Evolutionary conservation across 1,140 invertebrate genomes (phyloP).

Genomic region (Drosophila parvula): DNA sequence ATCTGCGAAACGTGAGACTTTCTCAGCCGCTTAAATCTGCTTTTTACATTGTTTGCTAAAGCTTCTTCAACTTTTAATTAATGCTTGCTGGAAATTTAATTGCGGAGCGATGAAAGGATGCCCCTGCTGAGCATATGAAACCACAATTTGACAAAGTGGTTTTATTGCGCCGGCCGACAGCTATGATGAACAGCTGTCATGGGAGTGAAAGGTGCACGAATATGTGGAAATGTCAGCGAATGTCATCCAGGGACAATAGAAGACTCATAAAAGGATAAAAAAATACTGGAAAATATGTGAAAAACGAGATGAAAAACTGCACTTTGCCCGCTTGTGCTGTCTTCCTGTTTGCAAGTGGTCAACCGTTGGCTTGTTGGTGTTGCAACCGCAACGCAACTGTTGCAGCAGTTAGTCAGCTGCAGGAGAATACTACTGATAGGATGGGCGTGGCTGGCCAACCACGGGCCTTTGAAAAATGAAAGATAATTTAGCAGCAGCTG

Average conservation of each 20-base stretch:
- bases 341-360: background rate
- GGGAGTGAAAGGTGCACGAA: slow-evolving; percentile 15
- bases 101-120: background rate
- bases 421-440: background rate
- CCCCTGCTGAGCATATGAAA: background rate
- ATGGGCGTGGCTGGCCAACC: slow-evolving; percentile 41
- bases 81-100: background rate
- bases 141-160: slow-evolving; percentile 28
- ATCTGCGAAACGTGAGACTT: slow-evolving; percentile 18
- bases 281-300: slow-evolving; percentile 2
- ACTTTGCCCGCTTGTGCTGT: slow-evolving; percentile 34
- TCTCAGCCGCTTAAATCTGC: background rate
- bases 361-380: slow-evolving; percentile 6
- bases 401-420: slow-evolving; percentile 33
- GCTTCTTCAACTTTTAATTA: slow-evolving; percentile 22
- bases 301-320: slow-evolving; percentile 24
- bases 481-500: slow-evolving; percentile 40
- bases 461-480: slow-evolving; percentile 39
- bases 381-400: slow-evolving; percentile 53
- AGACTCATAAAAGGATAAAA: slow-evolving; percentile 9
- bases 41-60: background rate
- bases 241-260: slow-evolving; percentile 61
- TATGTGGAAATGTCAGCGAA: slow-evolving; percentile 54
- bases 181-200: slow-evolving; percentile 50
- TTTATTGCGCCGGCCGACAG: slow-evolving; percentile 12